phyloP scores from a whole-genome alignment of 2,113 vertebrate species.

The Leptocoma aspasia region DNA sequence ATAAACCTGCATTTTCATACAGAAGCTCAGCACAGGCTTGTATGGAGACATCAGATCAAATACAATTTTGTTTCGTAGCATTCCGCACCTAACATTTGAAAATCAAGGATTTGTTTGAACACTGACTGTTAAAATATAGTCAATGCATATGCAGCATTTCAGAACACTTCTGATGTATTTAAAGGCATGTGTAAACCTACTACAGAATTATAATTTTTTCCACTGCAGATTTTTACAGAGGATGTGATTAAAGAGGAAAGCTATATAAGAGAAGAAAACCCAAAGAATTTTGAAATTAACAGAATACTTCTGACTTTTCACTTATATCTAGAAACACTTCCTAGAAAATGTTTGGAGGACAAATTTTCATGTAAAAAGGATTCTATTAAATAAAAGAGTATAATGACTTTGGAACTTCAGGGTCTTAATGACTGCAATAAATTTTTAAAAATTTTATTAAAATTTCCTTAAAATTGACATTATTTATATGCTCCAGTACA shows the following conservation, averaged over 20 bases:
- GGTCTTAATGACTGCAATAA: not conserved
- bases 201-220: not conserved
- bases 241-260: not conserved
- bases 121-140: not conserved
- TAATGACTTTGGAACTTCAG: not conserved
- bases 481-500: not conserved
- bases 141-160: not conserved
- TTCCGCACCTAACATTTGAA: not conserved
- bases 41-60: not conserved
- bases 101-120: constrained; percentile 33
- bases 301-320: not conserved
- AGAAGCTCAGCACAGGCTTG: not conserved
- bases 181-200: not conserved
- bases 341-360: not conserved
- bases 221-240: not conserved
- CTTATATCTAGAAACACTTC: not conserved
- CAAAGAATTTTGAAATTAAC: not conserved
- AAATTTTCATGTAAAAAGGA: not conserved
- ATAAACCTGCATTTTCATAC: not conserved
- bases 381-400: not conserved
- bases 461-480: not conserved
- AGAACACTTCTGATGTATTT: not conserved
- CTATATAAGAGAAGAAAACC: not conserved
- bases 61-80: not conserved
- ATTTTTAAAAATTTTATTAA: not conserved